These are phyloP conservation scores for Mesitornis unicolor DNA, from an alignment of 2,113 vertebrate species.

Conservation along the genomic window DNA sequence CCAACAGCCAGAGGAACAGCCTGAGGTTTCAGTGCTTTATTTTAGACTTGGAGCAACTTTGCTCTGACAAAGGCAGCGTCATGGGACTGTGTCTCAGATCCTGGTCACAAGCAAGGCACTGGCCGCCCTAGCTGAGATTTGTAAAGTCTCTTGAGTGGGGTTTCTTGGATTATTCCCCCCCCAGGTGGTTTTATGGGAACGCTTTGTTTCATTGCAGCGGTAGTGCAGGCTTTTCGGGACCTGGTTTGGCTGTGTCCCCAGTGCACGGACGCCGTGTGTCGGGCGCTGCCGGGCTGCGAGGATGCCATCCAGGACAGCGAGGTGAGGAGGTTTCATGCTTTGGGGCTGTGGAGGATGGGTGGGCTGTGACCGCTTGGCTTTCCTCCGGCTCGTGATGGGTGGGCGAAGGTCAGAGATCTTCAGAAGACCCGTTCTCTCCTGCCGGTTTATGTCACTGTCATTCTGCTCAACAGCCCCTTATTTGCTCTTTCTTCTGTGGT, in stretches of 20 bases:
- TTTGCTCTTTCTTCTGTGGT: not conserved
- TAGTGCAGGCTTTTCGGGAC: conserved; percentile 90
- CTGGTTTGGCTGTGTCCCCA: conserved; percentile 94
- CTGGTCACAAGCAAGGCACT: not conserved
- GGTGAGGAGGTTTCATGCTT: conserved; percentile 64
- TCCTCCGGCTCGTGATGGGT: not conserved
- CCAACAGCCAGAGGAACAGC: not conserved
- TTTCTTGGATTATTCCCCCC: not conserved
- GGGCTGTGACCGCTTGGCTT: not conserved
- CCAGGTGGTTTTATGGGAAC: not conserved
- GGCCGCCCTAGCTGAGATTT: not conserved
- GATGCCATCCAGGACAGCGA: conserved; percentile 87
- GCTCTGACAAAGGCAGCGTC: not conserved
- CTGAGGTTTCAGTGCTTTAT: not conserved
- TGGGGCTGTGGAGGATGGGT: not conserved
- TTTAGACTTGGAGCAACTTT: not conserved
- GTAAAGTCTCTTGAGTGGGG: not conserved
- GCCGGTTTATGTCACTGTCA: accelerated
- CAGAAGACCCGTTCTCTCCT: accelerated
- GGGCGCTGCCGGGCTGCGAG: conserved; percentile 84
- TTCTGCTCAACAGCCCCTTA: not conserved
- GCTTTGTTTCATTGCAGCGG: conserved; percentile 70
- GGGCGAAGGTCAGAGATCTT: not conserved
- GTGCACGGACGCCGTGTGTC: conserved; percentile 83
- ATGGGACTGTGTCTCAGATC: not conserved